These are phyloP conservation scores for Catalaphyllia jardinei DNA, from an alignment of 64 coral and sea anemone genomes.

Conservation along the genomic window DNA sequence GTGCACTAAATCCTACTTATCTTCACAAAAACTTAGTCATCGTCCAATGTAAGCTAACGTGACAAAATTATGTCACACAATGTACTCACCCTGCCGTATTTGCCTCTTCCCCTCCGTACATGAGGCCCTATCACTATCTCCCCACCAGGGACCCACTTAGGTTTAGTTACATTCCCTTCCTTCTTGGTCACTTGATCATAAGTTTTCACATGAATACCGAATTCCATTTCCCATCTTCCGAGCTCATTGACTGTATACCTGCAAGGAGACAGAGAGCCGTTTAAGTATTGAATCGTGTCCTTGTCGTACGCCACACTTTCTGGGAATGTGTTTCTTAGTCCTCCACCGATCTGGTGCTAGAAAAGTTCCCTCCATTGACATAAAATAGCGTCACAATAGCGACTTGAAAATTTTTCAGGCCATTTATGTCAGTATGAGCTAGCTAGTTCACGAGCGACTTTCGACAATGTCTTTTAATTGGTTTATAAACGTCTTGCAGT, in stretches of 20 bases:
- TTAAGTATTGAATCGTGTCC: neutral
- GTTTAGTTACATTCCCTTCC: slow-evolving; percentile 65
- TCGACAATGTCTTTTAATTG: too few relatives aligned
- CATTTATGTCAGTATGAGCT: too few relatives aligned
- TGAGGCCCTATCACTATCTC: slow-evolving; percentile 91
- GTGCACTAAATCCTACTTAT: too few relatives aligned
- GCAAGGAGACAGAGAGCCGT: neutral
- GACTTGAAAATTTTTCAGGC: too few relatives aligned
- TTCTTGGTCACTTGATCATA: slow-evolving; percentile 79
- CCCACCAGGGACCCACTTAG: slow-evolving; percentile 93
- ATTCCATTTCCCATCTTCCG: slow-evolving; percentile 86
- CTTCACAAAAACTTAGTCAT: neutral
- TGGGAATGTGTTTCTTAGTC: too few relatives aligned
- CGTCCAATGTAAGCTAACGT: neutral
- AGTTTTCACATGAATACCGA: slow-evolving; percentile 87
- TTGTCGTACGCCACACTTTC: too few relatives aligned
- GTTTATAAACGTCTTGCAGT: too few relatives aligned
- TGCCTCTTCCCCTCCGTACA: slow-evolving; percentile 67
- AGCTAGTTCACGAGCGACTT: too few relatives aligned
- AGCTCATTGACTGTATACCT: slow-evolving; percentile 97
- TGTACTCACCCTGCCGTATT: slow-evolving; percentile 77
- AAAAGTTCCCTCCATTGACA: too few relatives aligned
- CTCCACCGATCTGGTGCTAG: too few relatives aligned
- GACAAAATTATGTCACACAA: neutral
- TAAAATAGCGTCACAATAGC: too few relatives aligned